These are phyloP conservation scores for Zaprionus lineosus DNA, from an alignment of 2,888 invertebrate species.

Conservation along the genomic window DNA sequence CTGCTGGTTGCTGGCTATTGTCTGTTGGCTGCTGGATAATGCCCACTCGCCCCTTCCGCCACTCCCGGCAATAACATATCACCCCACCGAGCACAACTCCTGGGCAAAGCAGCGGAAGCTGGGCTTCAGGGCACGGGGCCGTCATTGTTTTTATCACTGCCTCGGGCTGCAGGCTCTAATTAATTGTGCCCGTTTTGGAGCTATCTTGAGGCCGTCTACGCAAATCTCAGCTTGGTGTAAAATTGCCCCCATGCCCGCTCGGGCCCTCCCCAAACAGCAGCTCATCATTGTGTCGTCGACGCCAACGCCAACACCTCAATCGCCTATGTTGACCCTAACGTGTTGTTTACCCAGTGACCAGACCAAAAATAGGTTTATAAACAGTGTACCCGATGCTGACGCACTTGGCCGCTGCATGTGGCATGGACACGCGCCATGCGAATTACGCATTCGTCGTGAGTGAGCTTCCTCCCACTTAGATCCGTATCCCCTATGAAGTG, in stretches of 20 bases:
- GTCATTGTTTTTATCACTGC: slow-evolving; percentile 54
- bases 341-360: slow-evolving; percentile 34
- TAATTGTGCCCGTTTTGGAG: slow-evolving; percentile 78
- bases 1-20: too few relatives aligned
- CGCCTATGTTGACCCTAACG: slow-evolving; percentile 6
- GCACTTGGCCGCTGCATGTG: slow-evolving; percentile 53
- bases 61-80: too few relatives aligned
- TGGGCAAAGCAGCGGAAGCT: neutral
- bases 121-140: slow-evolving; percentile 8
- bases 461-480: slow-evolving; percentile 21
- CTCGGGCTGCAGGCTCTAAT: slow-evolving; percentile 75
- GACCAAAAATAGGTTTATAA: slow-evolving; percentile 58
- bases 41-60: neutral
- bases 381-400: slow-evolving; percentile 59
- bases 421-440: slow-evolving; percentile 51
- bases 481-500: neutral
- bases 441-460: slow-evolving; percentile 62
- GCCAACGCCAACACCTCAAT: neutral
- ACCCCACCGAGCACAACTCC: slow-evolving; percentile 5
- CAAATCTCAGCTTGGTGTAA: slow-evolving; percentile 65
- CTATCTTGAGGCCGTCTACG: slow-evolving; percentile 51
- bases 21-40: too few relatives aligned
- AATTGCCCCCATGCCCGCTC: slow-evolving; percentile 1
- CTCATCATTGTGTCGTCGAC: neutral
- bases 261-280: too few relatives aligned